Evolutionary conservation across 2,113 vertebrate species (phyloP).

Genomic region (Bathybates hornii): DNA sequence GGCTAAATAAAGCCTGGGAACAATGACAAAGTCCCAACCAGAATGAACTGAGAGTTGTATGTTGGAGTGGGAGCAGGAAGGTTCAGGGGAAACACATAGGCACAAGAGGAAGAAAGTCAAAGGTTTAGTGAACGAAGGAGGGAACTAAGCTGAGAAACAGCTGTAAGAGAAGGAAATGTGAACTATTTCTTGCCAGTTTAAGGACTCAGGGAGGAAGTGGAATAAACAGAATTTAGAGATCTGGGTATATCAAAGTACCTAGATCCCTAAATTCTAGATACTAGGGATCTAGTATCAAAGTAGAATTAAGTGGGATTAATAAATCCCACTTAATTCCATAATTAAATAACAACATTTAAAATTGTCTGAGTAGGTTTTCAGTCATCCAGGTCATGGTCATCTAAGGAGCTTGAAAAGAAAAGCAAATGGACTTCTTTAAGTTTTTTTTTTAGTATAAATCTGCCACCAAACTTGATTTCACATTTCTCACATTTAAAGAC

Average conservation of each 20-base stretch:
- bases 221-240: neutral
- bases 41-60: conserved; percentile 6
- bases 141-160: conserved; percentile 19
- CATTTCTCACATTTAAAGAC: neutral
- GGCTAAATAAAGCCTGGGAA: conserved; percentile 43
- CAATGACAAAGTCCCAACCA: conserved; percentile 25
- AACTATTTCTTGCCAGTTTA: neutral
- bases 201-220: neutral
- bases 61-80: conserved; percentile 3
- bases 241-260: too few species aligned
- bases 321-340: neutral
- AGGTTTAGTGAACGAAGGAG: neutral
- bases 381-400: neutral
- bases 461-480: neutral
- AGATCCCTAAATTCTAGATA: neutral
- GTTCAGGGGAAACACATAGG: neutral
- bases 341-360: neutral
- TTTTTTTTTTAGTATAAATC: neutral
- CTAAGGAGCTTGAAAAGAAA: neutral
- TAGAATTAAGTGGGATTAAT: neutral
- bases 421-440: neutral
- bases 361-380: neutral
- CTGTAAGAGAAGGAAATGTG: neutral
- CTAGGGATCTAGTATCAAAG: neutral
- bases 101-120: neutral